Evolutionary conservation across 2,113 vertebrate species (phyloP).

Genomic region (Dinomys branickii): DNA sequence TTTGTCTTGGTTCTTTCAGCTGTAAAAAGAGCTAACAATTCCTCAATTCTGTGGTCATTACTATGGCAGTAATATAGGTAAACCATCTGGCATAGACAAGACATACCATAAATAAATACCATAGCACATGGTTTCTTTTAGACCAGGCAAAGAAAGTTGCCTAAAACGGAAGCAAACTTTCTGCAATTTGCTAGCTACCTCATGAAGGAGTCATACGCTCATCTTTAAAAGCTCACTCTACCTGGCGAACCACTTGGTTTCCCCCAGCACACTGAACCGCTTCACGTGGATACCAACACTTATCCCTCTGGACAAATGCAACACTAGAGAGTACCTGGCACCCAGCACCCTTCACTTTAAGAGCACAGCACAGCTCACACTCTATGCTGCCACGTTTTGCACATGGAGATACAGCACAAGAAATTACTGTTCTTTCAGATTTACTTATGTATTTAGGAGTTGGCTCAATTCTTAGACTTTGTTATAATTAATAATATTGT

Average conservation of each 20-base stretch:
- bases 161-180: neutral
- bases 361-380: too few species aligned
- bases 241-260: neutral
- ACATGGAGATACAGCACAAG: neutral
- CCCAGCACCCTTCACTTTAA: neutral
- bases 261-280: neutral
- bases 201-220: neutral
- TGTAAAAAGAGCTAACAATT: neutral
- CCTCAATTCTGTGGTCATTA: neutral
- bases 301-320: rapidly evolving
- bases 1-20: neutral
- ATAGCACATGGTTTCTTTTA: rapidly evolving
- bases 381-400: neutral
- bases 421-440: neutral
- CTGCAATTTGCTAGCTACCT: neutral
- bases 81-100: neutral
- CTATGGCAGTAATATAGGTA: neutral
- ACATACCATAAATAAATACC: neutral
- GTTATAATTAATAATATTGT: slow-evolving; percentile 64
- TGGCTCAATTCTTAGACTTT: slow-evolving; percentile 32
- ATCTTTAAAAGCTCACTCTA: neutral
- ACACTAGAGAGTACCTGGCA: rapidly evolving
- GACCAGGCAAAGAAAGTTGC: neutral
- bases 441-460: neutral
- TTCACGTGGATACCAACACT: neutral